These are phyloP conservation scores for Eristalinus sepulchralis DNA, from an alignment of 2,888 invertebrate species.

Conservation along the genomic window DNA sequence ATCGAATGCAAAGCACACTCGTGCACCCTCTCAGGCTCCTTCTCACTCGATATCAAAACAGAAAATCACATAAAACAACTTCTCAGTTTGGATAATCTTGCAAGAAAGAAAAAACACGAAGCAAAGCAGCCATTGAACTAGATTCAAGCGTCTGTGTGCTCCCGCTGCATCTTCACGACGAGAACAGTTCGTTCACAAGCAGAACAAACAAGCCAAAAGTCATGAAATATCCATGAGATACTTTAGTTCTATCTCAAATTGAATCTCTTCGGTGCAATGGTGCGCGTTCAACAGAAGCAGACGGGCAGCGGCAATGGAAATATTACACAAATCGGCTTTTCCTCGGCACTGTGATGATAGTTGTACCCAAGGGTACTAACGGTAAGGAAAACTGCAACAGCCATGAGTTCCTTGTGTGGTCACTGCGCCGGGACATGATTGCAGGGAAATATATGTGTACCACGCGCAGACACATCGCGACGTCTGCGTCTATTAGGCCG, in stretches of 20 bases:
- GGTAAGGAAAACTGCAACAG: not conserved
- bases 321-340: not conserved
- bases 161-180: not conserved
- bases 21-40: not conserved
- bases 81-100: not conserved
- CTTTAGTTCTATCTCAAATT: conserved; percentile 61
- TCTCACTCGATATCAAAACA: not conserved
- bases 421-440: not conserved
- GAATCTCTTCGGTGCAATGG: conserved; percentile 55
- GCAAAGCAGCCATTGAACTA: not conserved
- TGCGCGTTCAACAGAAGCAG: conserved; percentile 39
- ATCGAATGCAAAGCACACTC: not conserved
- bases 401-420: not conserved
- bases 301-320: not conserved
- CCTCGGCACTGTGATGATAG: not conserved
- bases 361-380: not conserved
- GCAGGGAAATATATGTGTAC: not conserved
- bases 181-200: not conserved
- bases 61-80: not conserved
- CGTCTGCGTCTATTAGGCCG: not conserved
- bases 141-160: not conserved
- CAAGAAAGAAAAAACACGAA: not conserved
- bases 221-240: conserved; percentile 55
- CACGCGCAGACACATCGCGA: not conserved
- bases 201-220: conserved; percentile 13